Evolutionary conservation across 2,113 vertebrate species (phyloP), one percentile per base, ranked within the genome.

Genomic region (Lagopus leucura): DNA sequence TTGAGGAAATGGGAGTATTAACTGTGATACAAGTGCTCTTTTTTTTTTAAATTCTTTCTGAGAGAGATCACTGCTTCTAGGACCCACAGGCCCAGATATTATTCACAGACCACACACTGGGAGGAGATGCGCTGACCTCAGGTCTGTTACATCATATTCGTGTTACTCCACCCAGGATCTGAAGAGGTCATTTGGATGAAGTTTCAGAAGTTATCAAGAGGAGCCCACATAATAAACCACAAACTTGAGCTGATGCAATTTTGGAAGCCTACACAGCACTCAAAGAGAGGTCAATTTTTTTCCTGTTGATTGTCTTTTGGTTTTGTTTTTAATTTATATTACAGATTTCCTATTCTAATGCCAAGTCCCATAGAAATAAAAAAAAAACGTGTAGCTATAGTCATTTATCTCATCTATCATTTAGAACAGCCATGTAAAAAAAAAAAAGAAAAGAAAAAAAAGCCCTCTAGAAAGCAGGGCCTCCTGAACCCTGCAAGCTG

Each of bases 91-190:
- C 85, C 80, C 90, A 94, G 64, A 0, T 87, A 71, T 96, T 96
- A 96, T 94, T 96, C 94, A 95, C 88, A 95, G 95, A 97, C 95
- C 94, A 96, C 96, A 97, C 95, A 97, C 91, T 94, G 93, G 96
- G 90, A 96, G 93, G 94, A 90, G 93, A 97, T 81, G 90, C 65
- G 25, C 8, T 97, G 94, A 96, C 96, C 95, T 97, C 91, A 97
- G 92, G 89, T 91, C 93, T 91, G 76, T 95, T 96, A 94, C 95
- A 89, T 95, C 95, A 96, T 58, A 45, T 83, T 45, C 67, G 28
- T 78, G 79, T 91, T 95, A 95, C 93, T 83, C 96, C 95, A 96
- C 96, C 91, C 95, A 97, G 88, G 69, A 95, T 90, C 73, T 90
- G 69, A 91, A 94, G 21, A 81, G 91, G 57, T 94, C 80, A 82